phyloP scores from a whole-genome alignment of 1,140 invertebrate species.

The Bradysia coprophila region DNA sequence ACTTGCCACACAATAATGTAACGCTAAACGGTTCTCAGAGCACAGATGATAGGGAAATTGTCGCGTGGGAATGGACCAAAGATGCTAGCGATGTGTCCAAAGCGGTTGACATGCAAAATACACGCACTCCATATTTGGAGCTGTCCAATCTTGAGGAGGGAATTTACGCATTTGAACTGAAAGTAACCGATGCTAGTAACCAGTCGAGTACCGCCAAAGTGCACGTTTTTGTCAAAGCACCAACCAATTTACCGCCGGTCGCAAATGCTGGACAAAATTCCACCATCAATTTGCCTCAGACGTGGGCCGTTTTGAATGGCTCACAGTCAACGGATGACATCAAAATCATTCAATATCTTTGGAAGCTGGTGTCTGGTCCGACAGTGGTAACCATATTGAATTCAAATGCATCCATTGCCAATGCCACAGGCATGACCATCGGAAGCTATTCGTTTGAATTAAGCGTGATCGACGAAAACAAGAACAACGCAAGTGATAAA shows the following conservation, averaged over 20 bases:
- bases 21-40: conserved; percentile 79
- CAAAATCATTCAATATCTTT: conserved; percentile 60
- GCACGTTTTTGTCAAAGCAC: conserved; percentile 83
- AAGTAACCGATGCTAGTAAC: conserved; percentile 76
- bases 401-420: conserved; percentile 35
- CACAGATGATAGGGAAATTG: conserved; percentile 83
- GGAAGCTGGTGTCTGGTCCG: conserved; percentile 56
- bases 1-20: conserved; percentile 75
- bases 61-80: conserved; percentile 89
- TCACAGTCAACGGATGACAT: conserved; percentile 69
- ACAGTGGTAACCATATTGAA: conserved; percentile 30
- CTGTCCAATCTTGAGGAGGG: conserved; percentile 82
- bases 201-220: conserved; percentile 72
- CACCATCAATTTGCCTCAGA: conserved; percentile 66
- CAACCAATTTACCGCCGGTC: conserved; percentile 64
- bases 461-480: conserved; percentile 67
- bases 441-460: conserved; percentile 71
- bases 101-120: conserved; percentile 87
- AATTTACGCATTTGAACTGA: conserved; percentile 84
- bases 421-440: conserved; percentile 61
- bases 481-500: conserved; percentile 52
- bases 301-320: conserved; percentile 59
- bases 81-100: conserved; percentile 66
- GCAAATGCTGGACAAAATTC: conserved; percentile 38
- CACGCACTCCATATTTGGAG: conserved; percentile 59